Evolutionary conservation across 2,888 invertebrate genomes (phyloP).

Genomic region (Lepas anatifera): DNA sequence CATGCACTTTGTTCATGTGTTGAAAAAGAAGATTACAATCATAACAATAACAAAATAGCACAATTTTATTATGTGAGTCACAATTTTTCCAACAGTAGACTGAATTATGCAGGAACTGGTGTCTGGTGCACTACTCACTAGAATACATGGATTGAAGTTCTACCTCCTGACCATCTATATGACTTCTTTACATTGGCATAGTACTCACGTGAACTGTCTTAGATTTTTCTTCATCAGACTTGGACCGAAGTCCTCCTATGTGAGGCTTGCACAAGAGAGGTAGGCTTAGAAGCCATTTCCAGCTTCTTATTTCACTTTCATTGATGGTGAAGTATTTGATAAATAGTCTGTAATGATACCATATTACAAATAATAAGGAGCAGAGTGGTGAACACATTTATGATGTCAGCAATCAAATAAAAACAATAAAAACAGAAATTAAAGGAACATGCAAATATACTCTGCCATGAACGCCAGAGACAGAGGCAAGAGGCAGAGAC

Average conservation of each 20-base stretch:
- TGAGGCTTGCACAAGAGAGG: not conserved
- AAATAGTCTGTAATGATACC: too few species aligned
- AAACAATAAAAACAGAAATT: too few species aligned
- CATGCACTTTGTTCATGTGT: too few species aligned
- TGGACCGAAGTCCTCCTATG: not conserved
- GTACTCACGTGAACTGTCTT: constrained; percentile 5
- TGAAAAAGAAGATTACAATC: too few species aligned
- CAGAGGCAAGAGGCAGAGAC: too few species aligned
- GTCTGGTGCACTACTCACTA: not conserved
- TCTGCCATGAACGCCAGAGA: too few species aligned
- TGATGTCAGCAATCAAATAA: too few species aligned
- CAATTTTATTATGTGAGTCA: not conserved
- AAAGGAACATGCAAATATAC: too few species aligned
- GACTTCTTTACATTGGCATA: not conserved
- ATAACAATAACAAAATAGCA: not conserved
- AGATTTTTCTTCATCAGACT: not conserved
- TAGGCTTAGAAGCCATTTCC: not conserved
- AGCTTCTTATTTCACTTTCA: not conserved
- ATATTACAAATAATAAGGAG: too few species aligned
- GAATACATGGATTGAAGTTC: not conserved
- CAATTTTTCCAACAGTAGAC: not conserved
- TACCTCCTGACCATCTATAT: not conserved
- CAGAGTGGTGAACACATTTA: too few species aligned
- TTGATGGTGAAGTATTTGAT: too few species aligned
- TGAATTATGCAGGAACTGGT: not conserved